phyloP scores from a whole-genome alignment of 2,113 vertebrate species.

The Callaeas wilsoni region DNA sequence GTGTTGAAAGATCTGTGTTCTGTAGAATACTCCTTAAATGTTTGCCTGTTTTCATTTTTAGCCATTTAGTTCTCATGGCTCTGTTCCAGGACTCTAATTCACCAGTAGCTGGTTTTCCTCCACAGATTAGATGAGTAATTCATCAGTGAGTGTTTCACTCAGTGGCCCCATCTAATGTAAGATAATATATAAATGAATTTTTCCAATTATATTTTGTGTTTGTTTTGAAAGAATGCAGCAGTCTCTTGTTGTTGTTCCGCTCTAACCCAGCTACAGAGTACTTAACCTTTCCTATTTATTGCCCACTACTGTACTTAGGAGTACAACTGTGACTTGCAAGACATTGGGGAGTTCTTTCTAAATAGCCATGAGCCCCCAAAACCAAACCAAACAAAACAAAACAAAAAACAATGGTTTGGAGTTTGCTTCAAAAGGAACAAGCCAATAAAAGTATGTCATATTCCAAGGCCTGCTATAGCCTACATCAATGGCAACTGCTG shows the following conservation, averaged over 20 bases:
- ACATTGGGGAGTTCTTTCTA: slow-evolving; percentile 19
- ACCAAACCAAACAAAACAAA: not conserved
- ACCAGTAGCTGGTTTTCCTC: slow-evolving; percentile 73
- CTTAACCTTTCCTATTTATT: slow-evolving; percentile 60
- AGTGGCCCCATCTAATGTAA: slow-evolving; percentile 67
- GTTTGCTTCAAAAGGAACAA: slow-evolving; percentile 18
- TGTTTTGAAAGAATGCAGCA: slow-evolving; percentile 59
- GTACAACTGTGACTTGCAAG: slow-evolving; percentile 41
- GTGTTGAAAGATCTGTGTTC: slow-evolving; percentile 72
- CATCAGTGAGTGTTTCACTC: slow-evolving; percentile 77
- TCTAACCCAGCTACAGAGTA: slow-evolving; percentile 18
- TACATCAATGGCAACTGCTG: slow-evolving; percentile 1
- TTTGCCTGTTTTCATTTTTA: slow-evolving; percentile 79
- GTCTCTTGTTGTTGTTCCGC: slow-evolving; percentile 17
- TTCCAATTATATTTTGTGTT: slow-evolving; percentile 70
- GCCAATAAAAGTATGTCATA: slow-evolving; percentile 25
- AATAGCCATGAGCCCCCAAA: slow-evolving; percentile 29
- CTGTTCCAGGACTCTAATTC: slow-evolving; percentile 75
- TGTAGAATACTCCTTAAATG: slow-evolving; percentile 72
- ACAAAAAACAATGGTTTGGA: slow-evolving; percentile 5
- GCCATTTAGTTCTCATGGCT: slow-evolving; percentile 77
- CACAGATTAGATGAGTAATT: slow-evolving; percentile 77
- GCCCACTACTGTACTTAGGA: slow-evolving; percentile 19
- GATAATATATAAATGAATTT: slow-evolving; percentile 72
- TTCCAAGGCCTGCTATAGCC: not conserved